These are phyloP conservation scores for Crocodylus rhombifer DNA, from an alignment of 2,797 vertebrate species.

Conservation along the genomic window DNA sequence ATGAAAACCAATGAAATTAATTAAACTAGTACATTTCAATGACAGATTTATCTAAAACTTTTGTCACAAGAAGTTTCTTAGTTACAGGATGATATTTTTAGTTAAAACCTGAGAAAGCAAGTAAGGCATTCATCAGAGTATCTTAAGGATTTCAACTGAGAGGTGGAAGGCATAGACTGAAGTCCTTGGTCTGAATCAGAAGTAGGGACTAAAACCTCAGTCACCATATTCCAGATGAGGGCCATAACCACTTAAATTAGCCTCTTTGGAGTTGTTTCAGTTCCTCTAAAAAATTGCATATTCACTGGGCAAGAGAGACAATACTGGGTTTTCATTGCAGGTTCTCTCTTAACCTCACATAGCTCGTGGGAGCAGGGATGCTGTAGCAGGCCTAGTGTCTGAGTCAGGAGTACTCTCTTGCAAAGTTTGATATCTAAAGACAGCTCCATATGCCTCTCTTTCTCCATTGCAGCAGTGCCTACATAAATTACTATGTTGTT, in stretches of 20 bases:
- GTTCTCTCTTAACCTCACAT: not conserved
- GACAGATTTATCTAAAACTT: too few species aligned
- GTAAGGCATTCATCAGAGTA: too few species aligned
- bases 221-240: not conserved
- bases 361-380: too few species aligned
- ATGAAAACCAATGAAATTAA: too few species aligned
- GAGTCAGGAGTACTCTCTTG: not conserved
- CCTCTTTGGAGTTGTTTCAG: fast-evolving
- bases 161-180: too few species aligned
- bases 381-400: too few species aligned
- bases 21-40: too few species aligned
- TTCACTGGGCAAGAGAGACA: not conserved
- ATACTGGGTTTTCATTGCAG: not conserved
- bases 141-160: too few species aligned
- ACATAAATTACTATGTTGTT: not conserved
- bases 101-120: too few species aligned
- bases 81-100: too few species aligned
- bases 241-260: not conserved
- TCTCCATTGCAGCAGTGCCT: not conserved
- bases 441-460: not conserved
- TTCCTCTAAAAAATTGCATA: not conserved
- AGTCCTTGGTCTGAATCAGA: not conserved
- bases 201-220: not conserved
- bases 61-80: too few species aligned
- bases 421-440: slow-evolving; percentile 33